Base-by-base conservation (phyloP, 92 coral and sea anemone genomes). In the Nematostella vectensis region DNA sequence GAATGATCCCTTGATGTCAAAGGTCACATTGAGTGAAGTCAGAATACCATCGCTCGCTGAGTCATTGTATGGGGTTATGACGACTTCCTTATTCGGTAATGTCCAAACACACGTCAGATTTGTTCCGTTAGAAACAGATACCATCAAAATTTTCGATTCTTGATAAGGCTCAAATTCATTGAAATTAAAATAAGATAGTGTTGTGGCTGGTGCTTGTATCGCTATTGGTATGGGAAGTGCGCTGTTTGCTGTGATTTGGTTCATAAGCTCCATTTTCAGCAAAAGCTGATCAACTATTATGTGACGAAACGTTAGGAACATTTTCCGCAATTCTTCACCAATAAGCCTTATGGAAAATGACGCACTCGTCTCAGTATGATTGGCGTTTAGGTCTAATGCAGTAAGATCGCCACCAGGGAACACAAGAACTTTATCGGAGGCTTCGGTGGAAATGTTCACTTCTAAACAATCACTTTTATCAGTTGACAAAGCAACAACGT, bases 31-130 rank as follows among this genome's bases (percentile, higher is more conserved):
- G 17, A 39, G 68, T 13, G 58, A 37, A 60, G 66, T 59, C 20
- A 13, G 13, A 25, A 68, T 47, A 3, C 84, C 95, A 40, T 85
- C 84, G 0, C 75, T 79, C 11, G 45, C 57, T 22, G 50, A 45
- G 23, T 50, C 23, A 13, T 23, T 11, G 27, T 62, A 61, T 20
- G 80, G 76, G 6, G 79, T 16, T n/a, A 62, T 39, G 16, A 10
- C 24, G 45, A 73, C 44, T 57, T 42, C 45, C 21, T 37, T 39
- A 17, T 52, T 58, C 21, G 80, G 43, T 23, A 71, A 47, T 25
- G 33, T 42, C 83, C 79, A 76, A 17, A 26, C 42, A 27, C 88
- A 75, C 2, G 95, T 61, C 10, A 85, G 50, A 53, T 85, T 85
- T 33, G 95, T 85, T 4, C 95, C 95, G 1, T 50, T 11, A 3